These are phyloP conservation scores for Mesodorylaimus sp. DNA, from an alignment of 2,888 invertebrate genomes.

Conservation along the genomic window DNA sequence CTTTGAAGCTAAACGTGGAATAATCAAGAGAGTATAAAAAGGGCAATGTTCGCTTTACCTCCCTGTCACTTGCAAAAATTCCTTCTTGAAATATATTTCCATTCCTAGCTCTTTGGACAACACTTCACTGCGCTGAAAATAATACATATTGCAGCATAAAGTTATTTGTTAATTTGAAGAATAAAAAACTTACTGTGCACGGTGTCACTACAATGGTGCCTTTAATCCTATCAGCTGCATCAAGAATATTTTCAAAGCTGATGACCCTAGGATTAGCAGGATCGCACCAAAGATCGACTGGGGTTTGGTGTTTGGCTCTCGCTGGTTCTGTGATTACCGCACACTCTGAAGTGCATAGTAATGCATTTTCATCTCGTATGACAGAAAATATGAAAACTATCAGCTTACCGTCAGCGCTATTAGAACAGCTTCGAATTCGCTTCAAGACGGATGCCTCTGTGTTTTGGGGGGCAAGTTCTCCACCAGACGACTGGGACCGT, in stretches of 20 bases:
- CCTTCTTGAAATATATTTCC: conserved; percentile 78
- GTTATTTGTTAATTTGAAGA: not conserved
- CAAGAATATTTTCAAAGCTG: conserved; percentile 64
- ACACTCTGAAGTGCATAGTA: too few species aligned
- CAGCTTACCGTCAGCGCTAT: too few species aligned
- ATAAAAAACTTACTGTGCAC: conserved; percentile 48
- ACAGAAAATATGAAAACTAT: too few species aligned
- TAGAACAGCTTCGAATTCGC: too few species aligned
- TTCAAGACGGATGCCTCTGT: too few species aligned
- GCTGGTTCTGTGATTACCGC: too few species aligned
- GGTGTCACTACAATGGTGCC: conserved; percentile 63
- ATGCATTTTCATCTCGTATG: too few species aligned
- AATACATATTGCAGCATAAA: conserved; percentile 10
- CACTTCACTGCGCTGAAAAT: conserved; percentile 42
- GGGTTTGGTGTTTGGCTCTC: too few species aligned
- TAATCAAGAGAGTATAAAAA: too few species aligned
- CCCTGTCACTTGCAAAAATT: conserved; percentile 81
- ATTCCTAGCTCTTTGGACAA: conserved; percentile 51
- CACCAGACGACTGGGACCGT: too few species aligned
- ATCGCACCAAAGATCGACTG: conserved; percentile 10
- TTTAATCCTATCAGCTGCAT: conserved; percentile 69
- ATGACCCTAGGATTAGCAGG: conserved; percentile 34
- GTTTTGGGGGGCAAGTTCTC: too few species aligned
- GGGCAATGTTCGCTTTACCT: conserved; percentile 52
- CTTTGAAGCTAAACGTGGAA: conserved; percentile 55